phyloP scores from a whole-genome alignment of 2,113 vertebrate species.

The Lepus europaeus region DNA sequence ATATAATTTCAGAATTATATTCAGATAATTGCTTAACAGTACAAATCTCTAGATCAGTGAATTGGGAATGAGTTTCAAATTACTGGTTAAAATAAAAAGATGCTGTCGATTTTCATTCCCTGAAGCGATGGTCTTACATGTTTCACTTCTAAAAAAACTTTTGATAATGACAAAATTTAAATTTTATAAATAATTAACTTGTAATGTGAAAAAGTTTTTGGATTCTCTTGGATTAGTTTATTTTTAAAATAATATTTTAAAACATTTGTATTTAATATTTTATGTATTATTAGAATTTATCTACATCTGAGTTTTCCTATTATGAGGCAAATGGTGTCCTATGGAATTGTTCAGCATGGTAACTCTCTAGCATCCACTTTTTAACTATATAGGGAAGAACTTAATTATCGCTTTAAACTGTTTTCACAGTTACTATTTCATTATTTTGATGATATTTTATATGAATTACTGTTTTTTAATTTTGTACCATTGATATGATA shows the following conservation, averaged over 20 bases:
- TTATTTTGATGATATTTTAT: neutral
- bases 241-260: neutral
- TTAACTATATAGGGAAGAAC: too few relatives aligned
- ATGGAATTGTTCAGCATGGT: neutral
- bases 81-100: neutral
- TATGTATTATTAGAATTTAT: neutral
- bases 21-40: neutral
- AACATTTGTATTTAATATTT: neutral
- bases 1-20: neutral
- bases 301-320: neutral
- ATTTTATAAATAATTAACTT: neutral
- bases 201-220: neutral
- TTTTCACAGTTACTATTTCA: neutral
- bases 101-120: neutral
- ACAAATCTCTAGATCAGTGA: neutral
- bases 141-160: neutral
- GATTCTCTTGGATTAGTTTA: neutral
- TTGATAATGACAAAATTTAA: neutral
- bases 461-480: neutral
- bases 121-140: neutral
- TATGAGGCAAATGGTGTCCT: neutral
- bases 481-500: neutral
- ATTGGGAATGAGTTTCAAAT: neutral
- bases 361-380: neutral
- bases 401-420: neutral